Base-by-base conservation (phyloP, 2,797 vertebrate genomes). In the Podargus strigoides region DNA sequence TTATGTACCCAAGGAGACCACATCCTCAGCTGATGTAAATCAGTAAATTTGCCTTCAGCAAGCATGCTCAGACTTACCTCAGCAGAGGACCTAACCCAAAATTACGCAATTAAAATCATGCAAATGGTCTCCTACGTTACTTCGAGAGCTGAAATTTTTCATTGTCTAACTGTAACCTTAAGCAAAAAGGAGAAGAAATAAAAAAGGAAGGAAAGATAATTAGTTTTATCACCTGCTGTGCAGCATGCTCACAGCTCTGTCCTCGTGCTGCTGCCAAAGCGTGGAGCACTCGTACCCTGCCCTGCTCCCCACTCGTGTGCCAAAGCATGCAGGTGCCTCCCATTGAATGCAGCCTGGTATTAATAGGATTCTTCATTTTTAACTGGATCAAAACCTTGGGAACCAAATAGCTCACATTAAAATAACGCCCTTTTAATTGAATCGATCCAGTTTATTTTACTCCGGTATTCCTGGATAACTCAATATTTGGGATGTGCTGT, bases 51-150 rank as follows among this genome's bases (percentile, higher is more conserved):
- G 56, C 81, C 27, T 63, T 47, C 37, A 23, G 14, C 20, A 32
- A 60, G 22, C 53, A 7, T 3, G 46, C 70, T 87, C 87, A 12
- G 60, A 26, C n/a, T 66, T 52, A 85, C 60, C 47, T 52, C 32
- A 21, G 72, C 47, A 36, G 75, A 87, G 75, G 64, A 90, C 75
- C 74, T 63, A 21, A 47, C 70, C 83, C 34, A 1, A 86, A 93
- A 74, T n/a, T 8, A 63, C 37, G 20, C 93, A 79, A 89, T 92
- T 92, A 92, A 92, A 96, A 85, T 69, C 34, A 92, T 77, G 81
- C 85, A 87, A 70, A 95, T 76, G 34, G 3, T 41, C 52, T 92
- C 72, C 68, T 60, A 12, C n/a, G 1, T 73, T 36, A 44, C 67
- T 79, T 34, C 72, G 10, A 27, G 82, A 3, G 41, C 67, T 3